Evolutionary conservation across 2,113 vertebrate species (phyloP).

Genomic region (Galemys pyrenaicus): DNA sequence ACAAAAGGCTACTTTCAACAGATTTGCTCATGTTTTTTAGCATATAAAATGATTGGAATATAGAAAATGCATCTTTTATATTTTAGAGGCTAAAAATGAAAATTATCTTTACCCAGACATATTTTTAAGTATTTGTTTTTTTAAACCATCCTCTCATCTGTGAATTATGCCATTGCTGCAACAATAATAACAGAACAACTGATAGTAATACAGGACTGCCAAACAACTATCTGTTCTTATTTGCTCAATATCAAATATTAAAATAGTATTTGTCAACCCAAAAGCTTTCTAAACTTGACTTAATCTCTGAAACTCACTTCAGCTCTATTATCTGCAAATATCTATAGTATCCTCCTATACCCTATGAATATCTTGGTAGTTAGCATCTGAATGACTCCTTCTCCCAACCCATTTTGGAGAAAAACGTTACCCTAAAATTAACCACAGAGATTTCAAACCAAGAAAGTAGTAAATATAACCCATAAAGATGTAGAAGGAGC

Average conservation of each 20-base stretch:
- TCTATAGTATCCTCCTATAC: not conserved
- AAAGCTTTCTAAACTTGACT: not conserved
- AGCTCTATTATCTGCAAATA: not conserved
- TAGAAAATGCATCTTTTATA: constrained; percentile 1
- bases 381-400: not conserved
- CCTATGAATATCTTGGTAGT: not conserved
- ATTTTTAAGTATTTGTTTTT: not conserved
- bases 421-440: not conserved
- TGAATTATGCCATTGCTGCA: not conserved
- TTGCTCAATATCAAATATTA: not conserved
- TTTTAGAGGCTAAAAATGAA: constrained; percentile 44
- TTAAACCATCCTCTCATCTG: not conserved
- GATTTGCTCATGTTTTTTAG: not conserved
- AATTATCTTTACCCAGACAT: not conserved
- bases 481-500: not conserved
- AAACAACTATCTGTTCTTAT: not conserved
- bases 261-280: not conserved
- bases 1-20: not conserved
- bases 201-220: not conserved
- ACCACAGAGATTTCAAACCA: not conserved
- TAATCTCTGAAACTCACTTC: not conserved
- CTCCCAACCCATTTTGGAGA: not conserved
- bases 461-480: not conserved
- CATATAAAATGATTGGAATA: not conserved
- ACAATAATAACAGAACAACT: not conserved